Conservation (phyloP, 2,113 vertebrate species). For the Eurypyga helias region DNA sequence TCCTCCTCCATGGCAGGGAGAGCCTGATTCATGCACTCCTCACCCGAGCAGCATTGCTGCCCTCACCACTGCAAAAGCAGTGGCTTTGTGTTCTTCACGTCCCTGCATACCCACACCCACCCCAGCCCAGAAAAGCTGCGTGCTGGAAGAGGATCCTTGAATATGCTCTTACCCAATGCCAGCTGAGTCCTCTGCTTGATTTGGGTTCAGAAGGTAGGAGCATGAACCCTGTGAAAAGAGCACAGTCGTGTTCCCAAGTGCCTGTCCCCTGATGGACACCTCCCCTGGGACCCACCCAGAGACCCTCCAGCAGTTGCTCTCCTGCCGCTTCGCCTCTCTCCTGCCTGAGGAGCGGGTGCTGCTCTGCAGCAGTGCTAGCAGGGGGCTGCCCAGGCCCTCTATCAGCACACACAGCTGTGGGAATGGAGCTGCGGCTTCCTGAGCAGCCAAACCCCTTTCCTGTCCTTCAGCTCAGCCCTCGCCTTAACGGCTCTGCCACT, state of each 20-base stretch:
- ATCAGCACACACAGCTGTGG: background rate
- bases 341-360: fast-evolving
- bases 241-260: background rate
- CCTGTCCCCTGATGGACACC: background rate
- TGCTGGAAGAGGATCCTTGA: background rate
- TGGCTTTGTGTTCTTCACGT: fast-evolving
- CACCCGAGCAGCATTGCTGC: background rate
- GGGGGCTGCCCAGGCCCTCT: background rate
- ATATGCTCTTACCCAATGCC: background rate
- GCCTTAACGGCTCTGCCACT: background rate
- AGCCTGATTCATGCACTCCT: background rate
- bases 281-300: background rate
- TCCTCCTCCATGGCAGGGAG: background rate
- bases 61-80: background rate
- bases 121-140: fast-evolving
- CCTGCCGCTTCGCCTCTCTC: background rate
- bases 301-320: background rate
- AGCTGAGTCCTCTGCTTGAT: background rate
- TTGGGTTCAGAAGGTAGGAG: background rate
- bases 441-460: background rate
- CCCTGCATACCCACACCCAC: background rate
- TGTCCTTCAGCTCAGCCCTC: background rate
- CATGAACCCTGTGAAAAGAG: background rate
- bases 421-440: slow-evolving; percentile 2
- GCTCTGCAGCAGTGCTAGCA: fast-evolving